Evolutionary conservation across 2,888 invertebrate genomes (phyloP), one percentile per base, ranked within the genome.

Genomic region (Peribatodes rhomboidaria): DNA sequence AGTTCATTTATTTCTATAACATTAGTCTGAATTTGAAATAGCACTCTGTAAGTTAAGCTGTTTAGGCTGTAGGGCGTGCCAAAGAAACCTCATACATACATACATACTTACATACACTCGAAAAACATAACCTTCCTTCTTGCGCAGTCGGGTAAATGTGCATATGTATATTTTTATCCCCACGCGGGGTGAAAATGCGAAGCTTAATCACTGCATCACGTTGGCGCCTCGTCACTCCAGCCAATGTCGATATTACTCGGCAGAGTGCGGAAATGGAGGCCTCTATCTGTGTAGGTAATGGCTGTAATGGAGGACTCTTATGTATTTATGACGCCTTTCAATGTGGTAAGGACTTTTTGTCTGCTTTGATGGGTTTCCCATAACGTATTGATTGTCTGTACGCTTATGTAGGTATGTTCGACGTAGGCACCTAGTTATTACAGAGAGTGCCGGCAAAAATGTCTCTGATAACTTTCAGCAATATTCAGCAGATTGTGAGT

Each of bases 241-340:
- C 46, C 56, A 52, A 44, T 56, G 56, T 56, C 65, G 56, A 65
- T 53, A 57, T 44, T 57, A 53, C 46, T 33, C 52, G 31, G 9
- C 69, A 58, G 41, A 35, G 56, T 62, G 56, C 58, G 69, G 70
- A 65, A 68, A 70, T 62, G 68, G 67, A 65, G 65, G 68, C 59
- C 54, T 58, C 58, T 79, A 80, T 80, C 72, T 76, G 75, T 73
- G 61, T 75, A 71, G 72, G 71, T 79, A 75, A 80, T 71, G 73
- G 69, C 73, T 65, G 74, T 79, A 76, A 72, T 74, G 68, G 70
- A 71, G 69, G 58, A 62, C 68, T 68, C 74, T 75, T 70, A 69
- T 58, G 69, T 69, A 68, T 70, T 69, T 67, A 70, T 70, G 68
- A 70, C 65, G 68, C 67, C 67, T 63, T 68, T 67, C 59, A 46